phyloP scores from a whole-genome alignment of 2,113 vertebrate genomes.

The Corythaixoides concolor region DNA sequence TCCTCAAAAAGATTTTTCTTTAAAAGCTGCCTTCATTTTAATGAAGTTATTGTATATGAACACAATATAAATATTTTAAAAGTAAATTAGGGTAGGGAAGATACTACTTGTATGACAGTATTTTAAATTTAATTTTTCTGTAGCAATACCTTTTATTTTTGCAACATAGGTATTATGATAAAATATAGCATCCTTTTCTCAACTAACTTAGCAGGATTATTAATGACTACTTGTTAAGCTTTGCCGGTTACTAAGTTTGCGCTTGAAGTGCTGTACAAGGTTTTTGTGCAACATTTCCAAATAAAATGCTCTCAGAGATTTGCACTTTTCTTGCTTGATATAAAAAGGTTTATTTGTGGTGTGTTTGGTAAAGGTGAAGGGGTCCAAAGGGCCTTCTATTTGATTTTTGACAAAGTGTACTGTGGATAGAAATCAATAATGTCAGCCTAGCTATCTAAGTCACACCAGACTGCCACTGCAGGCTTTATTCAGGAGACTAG shows the following conservation, averaged over 20 bases:
- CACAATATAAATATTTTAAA: constrained; percentile 64
- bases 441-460: constrained; percentile 83
- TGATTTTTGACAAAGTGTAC: constrained; percentile 99
- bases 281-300: constrained; percentile 63
- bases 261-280: constrained; percentile 8
- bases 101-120: constrained; percentile 31
- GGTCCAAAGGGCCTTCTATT: constrained; percentile 96
- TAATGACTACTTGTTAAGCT: constrained; percentile 69
- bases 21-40: constrained; percentile 48
- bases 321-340: constrained; percentile 70
- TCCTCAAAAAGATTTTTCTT: constrained; percentile 39
- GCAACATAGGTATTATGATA: background rate
- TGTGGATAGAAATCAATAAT: constrained; percentile 96
- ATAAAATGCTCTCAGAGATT: constrained; percentile 58
- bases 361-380: constrained; percentile 97
- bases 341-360: constrained; percentile 86
- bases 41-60: constrained; percentile 59
- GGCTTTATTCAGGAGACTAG: constrained; percentile 82
- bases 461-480: constrained; percentile 72
- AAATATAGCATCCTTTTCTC: constrained; percentile 31
- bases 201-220: constrained; percentile 62
- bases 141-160: background rate
- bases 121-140: constrained; percentile 50
- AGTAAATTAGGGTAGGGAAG: constrained; percentile 64
- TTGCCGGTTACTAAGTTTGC: constrained; percentile 60